Conservation (phyloP, 2,797 vertebrate species). For the Nasua narica region DNA sequence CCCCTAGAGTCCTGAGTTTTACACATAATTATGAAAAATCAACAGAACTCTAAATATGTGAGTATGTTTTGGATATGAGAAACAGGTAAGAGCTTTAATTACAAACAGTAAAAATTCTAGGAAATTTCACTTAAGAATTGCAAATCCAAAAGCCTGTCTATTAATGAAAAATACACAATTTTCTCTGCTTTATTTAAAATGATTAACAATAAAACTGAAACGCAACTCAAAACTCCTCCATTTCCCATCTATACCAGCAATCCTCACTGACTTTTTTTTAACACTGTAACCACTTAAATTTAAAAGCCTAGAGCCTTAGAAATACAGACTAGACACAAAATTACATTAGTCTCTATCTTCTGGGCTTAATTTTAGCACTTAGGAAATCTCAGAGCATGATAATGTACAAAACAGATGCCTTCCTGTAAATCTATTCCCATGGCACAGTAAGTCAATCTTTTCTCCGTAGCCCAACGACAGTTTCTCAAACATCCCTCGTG, state of each 20-base stretch:
- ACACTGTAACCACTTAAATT: background rate
- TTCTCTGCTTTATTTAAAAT: background rate
- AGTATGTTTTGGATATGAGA: background rate
- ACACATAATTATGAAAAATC: background rate
- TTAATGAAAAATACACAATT: background rate
- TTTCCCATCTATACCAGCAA: background rate
- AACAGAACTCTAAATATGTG: background rate
- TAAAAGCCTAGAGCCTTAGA: background rate
- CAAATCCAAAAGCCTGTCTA: background rate
- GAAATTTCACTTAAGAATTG: background rate
- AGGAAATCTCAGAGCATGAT: background rate
- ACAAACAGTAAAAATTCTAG: background rate
- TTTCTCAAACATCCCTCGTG: background rate
- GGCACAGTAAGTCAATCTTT: background rate
- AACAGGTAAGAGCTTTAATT: background rate
- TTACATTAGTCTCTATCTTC: background rate
- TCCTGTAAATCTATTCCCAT: background rate
- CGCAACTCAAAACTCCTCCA: background rate
- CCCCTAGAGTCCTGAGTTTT: background rate
- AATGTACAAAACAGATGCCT: background rate
- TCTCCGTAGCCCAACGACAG: background rate
- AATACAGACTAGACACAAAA: background rate
- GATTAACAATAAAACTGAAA: background rate
- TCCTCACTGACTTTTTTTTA: background rate
- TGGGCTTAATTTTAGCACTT: background rate